phyloP scores from a whole-genome alignment of 2,888 invertebrate genomes.

The Megalurothrips usitatus region DNA sequence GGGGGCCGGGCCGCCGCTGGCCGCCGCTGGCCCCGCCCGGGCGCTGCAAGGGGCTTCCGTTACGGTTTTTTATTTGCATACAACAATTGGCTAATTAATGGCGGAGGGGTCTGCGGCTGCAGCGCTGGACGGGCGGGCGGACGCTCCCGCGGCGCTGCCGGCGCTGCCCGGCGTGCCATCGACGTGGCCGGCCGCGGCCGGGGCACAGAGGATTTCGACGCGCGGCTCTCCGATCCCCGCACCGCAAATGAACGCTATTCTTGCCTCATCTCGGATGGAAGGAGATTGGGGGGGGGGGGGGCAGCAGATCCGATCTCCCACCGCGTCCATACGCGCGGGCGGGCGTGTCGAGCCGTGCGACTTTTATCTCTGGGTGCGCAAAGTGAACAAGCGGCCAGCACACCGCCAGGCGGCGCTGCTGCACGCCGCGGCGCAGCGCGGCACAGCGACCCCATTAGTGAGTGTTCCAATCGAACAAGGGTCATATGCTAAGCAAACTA shows the following conservation, averaged over 20 bases:
- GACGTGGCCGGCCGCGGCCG: too few species aligned
- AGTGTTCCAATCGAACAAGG: neutral
- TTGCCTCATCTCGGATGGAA: too few species aligned
- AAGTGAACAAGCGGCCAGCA: neutral
- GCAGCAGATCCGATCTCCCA: neutral
- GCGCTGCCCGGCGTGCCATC: too few species aligned
- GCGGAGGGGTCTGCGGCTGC: neutral
- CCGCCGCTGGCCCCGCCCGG: too few species aligned
- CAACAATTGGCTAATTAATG: conserved; percentile 24
- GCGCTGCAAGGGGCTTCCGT: neutral
- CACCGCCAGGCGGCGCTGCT: neutral
- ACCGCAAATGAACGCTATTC: too few species aligned
- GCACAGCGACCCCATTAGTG: neutral
- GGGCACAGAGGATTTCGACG: too few species aligned
- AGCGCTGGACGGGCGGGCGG: neutral
- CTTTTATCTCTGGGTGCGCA: neutral
- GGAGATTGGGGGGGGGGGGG: too few species aligned
- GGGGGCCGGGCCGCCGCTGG: neutral
- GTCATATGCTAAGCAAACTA: conserved; percentile 19
- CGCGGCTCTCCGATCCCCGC: too few species aligned
- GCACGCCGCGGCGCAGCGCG: neutral
- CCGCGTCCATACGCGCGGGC: neutral
- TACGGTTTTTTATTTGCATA: conserved; percentile 20
- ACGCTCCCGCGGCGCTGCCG: too few species aligned
- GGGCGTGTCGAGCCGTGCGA: neutral